Evolutionary conservation across 1,140 invertebrate species (phyloP).

Genomic region (Papilio helenus): DNA sequence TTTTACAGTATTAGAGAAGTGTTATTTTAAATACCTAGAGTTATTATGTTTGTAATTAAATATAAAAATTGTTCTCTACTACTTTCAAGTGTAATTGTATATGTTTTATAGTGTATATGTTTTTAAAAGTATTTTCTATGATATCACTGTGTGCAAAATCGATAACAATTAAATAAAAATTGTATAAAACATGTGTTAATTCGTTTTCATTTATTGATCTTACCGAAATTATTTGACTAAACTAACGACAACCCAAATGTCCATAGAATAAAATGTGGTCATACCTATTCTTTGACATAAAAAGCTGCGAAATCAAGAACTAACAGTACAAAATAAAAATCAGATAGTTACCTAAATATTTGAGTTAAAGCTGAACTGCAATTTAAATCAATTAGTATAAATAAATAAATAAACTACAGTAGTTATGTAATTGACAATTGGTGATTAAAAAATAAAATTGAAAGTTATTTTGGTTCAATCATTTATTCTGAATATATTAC

Average conservation of each 20-base stretch:
- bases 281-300: too few species aligned
- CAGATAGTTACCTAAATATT: too few species aligned
- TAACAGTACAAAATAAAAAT: too few species aligned
- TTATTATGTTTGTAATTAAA: too few species aligned
- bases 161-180: background rate
- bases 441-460: background rate
- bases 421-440: background rate
- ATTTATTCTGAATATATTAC: conserved; percentile 44
- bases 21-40: background rate
- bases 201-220: background rate
- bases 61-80: too few species aligned
- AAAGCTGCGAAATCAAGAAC: too few species aligned
- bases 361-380: background rate
- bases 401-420: too few species aligned
- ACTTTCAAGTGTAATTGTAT: too few species aligned
- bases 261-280: too few species aligned
- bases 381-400: background rate
- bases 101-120: background rate
- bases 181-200: background rate
- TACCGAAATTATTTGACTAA: background rate
- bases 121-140: background rate
- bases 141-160: background rate
- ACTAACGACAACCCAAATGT: background rate
- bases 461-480: conserved; percentile 42
- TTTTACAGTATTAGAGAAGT: conserved; percentile 1